Base-by-base conservation (phyloP, 2,113 vertebrate genomes). In the Cavia aperea region DNA sequence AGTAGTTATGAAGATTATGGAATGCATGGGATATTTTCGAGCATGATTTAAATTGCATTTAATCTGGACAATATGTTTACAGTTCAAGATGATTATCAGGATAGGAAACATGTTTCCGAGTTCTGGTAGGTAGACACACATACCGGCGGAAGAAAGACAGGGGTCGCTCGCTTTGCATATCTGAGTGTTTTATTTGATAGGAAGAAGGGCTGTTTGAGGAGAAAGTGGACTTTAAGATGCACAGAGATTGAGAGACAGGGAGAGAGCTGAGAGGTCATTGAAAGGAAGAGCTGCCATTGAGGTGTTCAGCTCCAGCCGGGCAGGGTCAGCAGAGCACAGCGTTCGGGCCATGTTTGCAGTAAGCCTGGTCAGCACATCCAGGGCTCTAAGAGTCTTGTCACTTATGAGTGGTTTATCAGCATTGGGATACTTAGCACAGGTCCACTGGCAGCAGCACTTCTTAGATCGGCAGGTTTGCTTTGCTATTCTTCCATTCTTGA, bases 171-270 rank as follows among this genome's bases (percentile, higher is more conserved):
- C 49, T 95, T 92, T 91, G 92, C 43, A 77, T 83, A 92, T 66
- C 79, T 65, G 86, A 85, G 70, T 23, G 81, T 86, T 96, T 96
- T 96, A 96, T 96, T 96, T 92, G 88, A 92, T 73, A 92, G 68
- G 46, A 84, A 79, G 10, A 51, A 7, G 14, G 39, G 11, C 5
- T 58, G 36, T 86, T 89, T 33, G 63, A 91, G 79, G 43, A 90
- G 60, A 89, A 95, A 93, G 83, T 23, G 84, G 58, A 2, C 63
- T 39, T 72, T 68, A 82, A 94, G 94, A 83, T 39, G 23, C 1
- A 7, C 39, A 13, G 62, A 39, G 66, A 73, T 73, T 24, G 46
- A 54, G 82, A 96, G n/a, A 46, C 4, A 68, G 46, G 51, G 23
- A 82, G 63, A 36, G n/a, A 43, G 18, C 51, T 23, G 60, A 73